phyloP scores from a whole-genome alignment of 2,888 invertebrate genomes.

The Nematopogon swammerdamellus region DNA sequence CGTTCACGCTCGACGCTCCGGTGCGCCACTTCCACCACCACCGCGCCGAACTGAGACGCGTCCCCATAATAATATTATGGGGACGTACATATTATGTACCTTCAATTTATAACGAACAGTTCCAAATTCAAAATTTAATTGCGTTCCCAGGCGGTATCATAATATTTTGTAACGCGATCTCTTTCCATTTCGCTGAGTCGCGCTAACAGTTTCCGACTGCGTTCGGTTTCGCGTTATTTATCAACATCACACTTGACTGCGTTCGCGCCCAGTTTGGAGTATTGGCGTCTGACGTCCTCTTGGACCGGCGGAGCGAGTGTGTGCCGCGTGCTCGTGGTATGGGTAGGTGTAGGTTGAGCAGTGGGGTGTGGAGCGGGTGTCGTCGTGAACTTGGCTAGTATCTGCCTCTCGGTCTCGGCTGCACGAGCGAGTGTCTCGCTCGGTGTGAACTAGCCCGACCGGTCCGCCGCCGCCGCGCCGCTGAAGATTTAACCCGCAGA shows the following conservation, averaged over 20 bases:
- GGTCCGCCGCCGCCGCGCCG: no score
- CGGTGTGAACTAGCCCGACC: not conserved
- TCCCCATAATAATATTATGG: no score
- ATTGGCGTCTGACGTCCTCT: no score
- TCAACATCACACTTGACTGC: not conserved
- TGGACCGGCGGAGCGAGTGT: not conserved
- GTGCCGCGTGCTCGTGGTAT: not conserved
- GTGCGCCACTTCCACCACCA: constrained; percentile 15
- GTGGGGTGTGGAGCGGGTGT: no score
- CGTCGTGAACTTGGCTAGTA: not conserved
- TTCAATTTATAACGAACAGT: constrained; percentile 17
- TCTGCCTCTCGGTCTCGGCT: not conserved
- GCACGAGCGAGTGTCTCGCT: no score
- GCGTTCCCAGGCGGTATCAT: constrained; percentile 20
- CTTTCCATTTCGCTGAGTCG: constrained; percentile 8
- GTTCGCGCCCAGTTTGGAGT: not conserved
- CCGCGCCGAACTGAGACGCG: no score
- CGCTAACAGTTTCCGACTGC: not conserved
- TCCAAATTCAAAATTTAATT: not conserved
- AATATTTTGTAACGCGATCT: constrained; percentile 41
- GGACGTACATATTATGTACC: no score
- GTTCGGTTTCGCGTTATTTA: not conserved
- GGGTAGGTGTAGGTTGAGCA: not conserved
- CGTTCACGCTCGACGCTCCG: constrained; percentile 9
- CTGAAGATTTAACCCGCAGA: constrained; percentile 37